Evolutionary conservation across 2,888 invertebrate species (phyloP).

Genomic region (Cryptocephalus moraei): DNA sequence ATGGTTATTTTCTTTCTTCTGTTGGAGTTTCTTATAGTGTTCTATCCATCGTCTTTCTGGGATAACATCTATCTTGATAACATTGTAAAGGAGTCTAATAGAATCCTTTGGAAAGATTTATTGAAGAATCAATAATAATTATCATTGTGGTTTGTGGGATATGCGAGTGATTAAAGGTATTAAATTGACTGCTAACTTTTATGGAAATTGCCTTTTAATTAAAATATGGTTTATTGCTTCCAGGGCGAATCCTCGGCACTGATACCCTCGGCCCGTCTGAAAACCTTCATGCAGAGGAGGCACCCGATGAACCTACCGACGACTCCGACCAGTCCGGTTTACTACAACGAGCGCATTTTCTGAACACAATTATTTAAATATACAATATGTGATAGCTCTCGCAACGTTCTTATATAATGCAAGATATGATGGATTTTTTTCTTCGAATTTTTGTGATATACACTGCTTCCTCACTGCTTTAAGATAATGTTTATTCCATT

Average conservation of each 20-base stretch:
- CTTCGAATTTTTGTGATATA: neutral
- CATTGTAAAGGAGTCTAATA: too few relatives aligned
- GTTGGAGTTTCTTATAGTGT: too few relatives aligned
- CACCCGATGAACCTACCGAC: constrained; percentile 32
- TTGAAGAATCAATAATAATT: too few relatives aligned
- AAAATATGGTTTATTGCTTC: constrained; percentile 15
- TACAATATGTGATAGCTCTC: too few relatives aligned
- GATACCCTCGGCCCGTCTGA: constrained; percentile 34
- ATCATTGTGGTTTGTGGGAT: too few relatives aligned
- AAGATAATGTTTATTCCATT: too few relatives aligned
- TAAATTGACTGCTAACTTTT: neutral
- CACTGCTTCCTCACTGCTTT: neutral
- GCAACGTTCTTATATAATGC: too few relatives aligned
- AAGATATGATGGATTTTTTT: neutral
- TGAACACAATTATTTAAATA: constrained; percentile 3
- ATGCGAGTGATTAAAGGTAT: too few relatives aligned
- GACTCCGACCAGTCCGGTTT: constrained; percentile 24
- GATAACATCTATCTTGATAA: too few relatives aligned
- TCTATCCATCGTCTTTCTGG: too few relatives aligned
- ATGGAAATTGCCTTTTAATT: neutral
- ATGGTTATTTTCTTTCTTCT: too few relatives aligned
- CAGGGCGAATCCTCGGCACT: constrained; percentile 14
- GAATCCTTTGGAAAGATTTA: too few relatives aligned
- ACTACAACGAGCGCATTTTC: constrained; percentile 22
- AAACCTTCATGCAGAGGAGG: constrained; percentile 36